These are phyloP conservation scores for Sterrhoptilus dennistouni DNA, from an alignment of 2,113 vertebrate species.

Conservation along the genomic window DNA sequence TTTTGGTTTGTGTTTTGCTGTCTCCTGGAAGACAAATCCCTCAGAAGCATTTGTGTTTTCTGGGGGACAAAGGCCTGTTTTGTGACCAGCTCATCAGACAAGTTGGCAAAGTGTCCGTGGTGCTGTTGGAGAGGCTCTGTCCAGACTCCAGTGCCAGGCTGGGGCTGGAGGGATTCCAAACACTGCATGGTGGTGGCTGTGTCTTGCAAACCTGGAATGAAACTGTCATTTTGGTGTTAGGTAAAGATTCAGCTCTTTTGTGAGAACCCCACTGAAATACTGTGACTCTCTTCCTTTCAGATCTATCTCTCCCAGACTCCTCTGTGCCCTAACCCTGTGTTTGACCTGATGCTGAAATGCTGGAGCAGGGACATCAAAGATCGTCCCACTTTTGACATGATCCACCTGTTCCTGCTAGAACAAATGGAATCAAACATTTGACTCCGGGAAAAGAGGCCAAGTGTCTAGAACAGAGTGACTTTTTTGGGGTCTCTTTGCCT, in stretches of 20 bases:
- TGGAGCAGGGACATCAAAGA: constrained; percentile 94
- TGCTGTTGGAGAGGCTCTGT: neutral
- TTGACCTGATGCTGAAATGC: constrained; percentile 92
- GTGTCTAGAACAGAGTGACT: neutral
- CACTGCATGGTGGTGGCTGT: neutral
- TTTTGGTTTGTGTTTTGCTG: constrained; percentile 33
- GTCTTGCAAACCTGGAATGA: neutral
- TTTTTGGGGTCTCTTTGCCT: constrained; percentile 7
- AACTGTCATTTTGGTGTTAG: neutral
- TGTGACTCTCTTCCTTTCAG: constrained; percentile 67
- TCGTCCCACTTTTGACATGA: constrained; percentile 90
- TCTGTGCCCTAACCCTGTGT: constrained; percentile 87
- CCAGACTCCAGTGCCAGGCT: neutral
- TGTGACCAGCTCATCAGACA: constrained; percentile 6
- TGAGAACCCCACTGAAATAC: neutral
- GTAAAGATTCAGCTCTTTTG: neutral
- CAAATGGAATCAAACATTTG: constrained; percentile 77
- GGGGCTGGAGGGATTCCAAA: neutral
- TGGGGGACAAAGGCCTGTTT: constrained; percentile 19
- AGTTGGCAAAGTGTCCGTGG: neutral
- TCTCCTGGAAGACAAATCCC: neutral
- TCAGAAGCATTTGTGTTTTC: neutral
- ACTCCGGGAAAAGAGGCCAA: neutral
- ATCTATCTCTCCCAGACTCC: constrained; percentile 89
- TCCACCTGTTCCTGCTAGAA: constrained; percentile 84